phyloP scores from a whole-genome alignment of 2,797 vertebrate species.

The Nasua narica region DNA sequence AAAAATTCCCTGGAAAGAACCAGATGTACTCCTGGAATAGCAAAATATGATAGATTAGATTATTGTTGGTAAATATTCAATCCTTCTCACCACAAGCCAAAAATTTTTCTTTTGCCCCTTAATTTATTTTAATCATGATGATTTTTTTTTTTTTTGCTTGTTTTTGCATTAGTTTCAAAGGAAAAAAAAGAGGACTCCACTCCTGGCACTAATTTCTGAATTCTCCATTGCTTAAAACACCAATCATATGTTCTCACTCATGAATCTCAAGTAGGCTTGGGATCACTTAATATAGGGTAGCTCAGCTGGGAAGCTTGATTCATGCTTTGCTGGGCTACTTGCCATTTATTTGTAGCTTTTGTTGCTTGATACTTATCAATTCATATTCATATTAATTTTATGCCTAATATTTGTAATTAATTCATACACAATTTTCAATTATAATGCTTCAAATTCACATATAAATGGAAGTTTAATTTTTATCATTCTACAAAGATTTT shows the following conservation, averaged over 20 bases:
- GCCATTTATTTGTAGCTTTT: neutral
- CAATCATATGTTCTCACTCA: neutral
- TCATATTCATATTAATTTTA: neutral
- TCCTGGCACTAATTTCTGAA: neutral
- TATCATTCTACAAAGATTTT: neutral
- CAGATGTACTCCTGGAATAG: neutral
- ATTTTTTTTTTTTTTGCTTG: neutral
- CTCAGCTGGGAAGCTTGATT: neutral
- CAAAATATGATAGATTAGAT: neutral
- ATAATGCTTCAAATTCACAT: neutral
- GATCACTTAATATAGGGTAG: neutral
- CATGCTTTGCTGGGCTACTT: neutral
- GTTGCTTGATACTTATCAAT: neutral
- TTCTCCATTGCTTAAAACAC: neutral
- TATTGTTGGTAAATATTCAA: neutral
- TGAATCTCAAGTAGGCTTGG: neutral
- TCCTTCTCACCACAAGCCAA: neutral
- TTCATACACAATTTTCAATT: neutral
- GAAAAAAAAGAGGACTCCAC: neutral
- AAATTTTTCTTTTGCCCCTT: neutral
- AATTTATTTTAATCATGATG: neutral
- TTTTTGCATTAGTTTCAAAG: neutral
- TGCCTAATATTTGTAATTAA: neutral
- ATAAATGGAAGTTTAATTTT: neutral
- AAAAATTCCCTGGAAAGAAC: neutral